These are phyloP conservation scores for Papilio gigon DNA, from an alignment of 2,888 invertebrate genomes.

Conservation along the genomic window DNA sequence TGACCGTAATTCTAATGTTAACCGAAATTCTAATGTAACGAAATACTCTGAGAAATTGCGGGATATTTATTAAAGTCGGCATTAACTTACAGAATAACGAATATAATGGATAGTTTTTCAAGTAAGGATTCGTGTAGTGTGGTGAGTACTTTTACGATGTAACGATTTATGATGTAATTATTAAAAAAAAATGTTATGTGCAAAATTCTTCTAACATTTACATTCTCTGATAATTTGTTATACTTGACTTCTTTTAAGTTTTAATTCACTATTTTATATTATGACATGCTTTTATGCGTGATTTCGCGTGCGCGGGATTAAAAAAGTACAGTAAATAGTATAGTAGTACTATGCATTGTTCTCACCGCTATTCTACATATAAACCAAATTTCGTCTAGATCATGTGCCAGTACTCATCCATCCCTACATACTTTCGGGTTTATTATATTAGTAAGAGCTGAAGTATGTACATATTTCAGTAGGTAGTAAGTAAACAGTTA, in stretches of 20 bases:
- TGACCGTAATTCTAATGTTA: neutral
- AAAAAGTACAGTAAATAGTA: too few species aligned
- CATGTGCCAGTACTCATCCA: too few species aligned
- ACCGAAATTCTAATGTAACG: neutral
- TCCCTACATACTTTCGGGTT: too few species aligned
- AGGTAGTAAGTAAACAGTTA: too few species aligned
- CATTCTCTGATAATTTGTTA: neutral
- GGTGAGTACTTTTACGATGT: constrained; percentile 28
- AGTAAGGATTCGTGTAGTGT: constrained; percentile 20
- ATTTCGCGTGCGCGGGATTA: too few species aligned
- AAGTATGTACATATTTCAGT: too few species aligned
- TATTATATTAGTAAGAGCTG: too few species aligned
- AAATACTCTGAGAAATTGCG: neutral
- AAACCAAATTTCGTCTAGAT: too few species aligned
- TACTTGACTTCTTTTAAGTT: neutral
- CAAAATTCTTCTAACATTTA: neutral
- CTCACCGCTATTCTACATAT: too few species aligned
- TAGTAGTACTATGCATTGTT: too few species aligned
- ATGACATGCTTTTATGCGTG: too few species aligned
- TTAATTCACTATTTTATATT: neutral
- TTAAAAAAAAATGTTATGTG: neutral
- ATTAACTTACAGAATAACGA: neutral
- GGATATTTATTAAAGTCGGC: neutral
- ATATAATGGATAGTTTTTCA: constrained; percentile 19
- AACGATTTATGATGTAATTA: neutral